Evolutionary conservation across 2,113 vertebrate genomes (phyloP).

Genomic region (Ascaphus truei): DNA sequence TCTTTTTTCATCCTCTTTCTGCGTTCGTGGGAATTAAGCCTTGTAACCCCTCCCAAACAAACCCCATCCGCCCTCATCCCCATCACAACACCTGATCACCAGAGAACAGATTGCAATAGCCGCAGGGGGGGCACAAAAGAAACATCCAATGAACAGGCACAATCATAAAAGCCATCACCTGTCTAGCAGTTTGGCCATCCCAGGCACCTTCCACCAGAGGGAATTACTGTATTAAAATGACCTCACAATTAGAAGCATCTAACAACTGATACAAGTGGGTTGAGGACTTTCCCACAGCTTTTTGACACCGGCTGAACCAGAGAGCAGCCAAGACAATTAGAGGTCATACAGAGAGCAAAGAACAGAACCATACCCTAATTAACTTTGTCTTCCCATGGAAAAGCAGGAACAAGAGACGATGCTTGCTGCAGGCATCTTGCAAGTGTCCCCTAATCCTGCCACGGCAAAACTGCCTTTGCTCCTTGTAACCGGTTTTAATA

Average conservation of each 20-base stretch:
- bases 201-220: conserved; percentile 49
- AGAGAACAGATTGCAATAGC: conserved; percentile 33
- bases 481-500: conserved; percentile 65
- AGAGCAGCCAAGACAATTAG: conserved; percentile 56
- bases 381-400: conserved; percentile 63
- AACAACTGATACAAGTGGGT: conserved; percentile 49
- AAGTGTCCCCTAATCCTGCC: conserved; percentile 54
- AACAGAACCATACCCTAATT: conserved; percentile 67
- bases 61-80: conserved; percentile 26
- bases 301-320: conserved; percentile 53
- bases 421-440: conserved; percentile 48
- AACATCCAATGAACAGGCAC: conserved; percentile 46
- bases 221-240: conserved; percentile 44
- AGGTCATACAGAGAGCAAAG: conserved; percentile 61
- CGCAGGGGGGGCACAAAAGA: conserved; percentile 32
- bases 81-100: conserved; percentile 58
- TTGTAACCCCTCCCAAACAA: conserved; percentile 50
- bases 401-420: conserved; percentile 54
- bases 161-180: conserved; percentile 44
- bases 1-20: conserved; percentile 64
- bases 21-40: conserved; percentile 70
- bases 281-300: conserved; percentile 57
- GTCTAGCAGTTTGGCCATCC: conserved; percentile 39
- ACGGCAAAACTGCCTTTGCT: conserved; percentile 58
- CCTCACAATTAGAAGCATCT: conserved; percentile 49